Evolutionary conservation across 2,113 vertebrate species (phyloP).

Genomic region (Formicarius rufipectus): DNA sequence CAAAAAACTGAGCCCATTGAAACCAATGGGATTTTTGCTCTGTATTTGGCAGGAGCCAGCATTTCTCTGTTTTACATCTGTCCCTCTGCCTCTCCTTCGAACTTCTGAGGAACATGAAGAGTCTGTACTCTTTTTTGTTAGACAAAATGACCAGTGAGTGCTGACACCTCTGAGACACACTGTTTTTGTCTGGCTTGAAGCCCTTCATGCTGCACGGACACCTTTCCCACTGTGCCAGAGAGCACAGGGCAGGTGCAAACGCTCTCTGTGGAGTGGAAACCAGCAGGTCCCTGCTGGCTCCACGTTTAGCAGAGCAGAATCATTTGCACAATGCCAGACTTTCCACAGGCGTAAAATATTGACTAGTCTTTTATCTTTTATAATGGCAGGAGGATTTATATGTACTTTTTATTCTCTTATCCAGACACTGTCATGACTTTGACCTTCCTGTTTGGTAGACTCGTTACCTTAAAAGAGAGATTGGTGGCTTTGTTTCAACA

Average conservation of each 20-base stretch:
- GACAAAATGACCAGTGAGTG: neutral
- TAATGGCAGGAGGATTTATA: neutral
- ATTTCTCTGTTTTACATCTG: neutral
- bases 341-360: neutral
- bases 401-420: neutral
- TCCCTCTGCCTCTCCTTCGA: neutral
- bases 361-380: neutral
- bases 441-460: conserved; percentile 43
- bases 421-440: neutral
- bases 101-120: neutral
- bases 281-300: neutral
- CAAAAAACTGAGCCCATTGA: neutral
- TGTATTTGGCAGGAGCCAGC: neutral
- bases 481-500: neutral
- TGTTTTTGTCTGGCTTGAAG: neutral
- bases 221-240: neutral
- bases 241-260: neutral
- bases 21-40: neutral
- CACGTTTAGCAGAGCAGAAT: neutral
- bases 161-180: neutral
- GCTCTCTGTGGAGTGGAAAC: neutral
- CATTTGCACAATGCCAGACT: neutral
- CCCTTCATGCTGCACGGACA: neutral
- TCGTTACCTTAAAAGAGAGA: neutral
- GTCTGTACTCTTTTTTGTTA: neutral